These are phyloP conservation scores for Glaucidium brasilianum DNA, from an alignment of 2,113 vertebrate species.

Conservation along the genomic window DNA sequence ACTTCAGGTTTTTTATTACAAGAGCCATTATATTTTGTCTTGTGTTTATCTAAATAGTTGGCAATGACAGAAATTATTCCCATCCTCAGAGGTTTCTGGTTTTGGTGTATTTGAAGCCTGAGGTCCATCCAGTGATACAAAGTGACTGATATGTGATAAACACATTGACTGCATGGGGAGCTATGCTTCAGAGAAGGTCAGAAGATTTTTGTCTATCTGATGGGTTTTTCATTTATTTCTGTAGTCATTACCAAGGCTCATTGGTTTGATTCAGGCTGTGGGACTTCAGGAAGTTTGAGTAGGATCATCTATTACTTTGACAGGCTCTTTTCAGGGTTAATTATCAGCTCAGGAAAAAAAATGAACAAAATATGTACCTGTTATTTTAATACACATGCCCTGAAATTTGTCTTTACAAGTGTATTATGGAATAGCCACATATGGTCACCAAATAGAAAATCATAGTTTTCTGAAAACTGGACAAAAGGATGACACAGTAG, in stretches of 20 bases:
- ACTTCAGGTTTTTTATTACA: neutral
- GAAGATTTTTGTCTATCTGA: neutral
- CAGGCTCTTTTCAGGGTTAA: neutral
- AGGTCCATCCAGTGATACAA: neutral
- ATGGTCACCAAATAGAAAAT: neutral
- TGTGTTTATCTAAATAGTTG: neutral
- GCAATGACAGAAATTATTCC: neutral
- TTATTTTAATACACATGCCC: neutral
- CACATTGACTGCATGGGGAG: neutral
- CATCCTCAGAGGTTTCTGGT: neutral
- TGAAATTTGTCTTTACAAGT: neutral
- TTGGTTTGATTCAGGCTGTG: neutral
- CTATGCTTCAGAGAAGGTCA: neutral
- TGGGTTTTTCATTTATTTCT: neutral
- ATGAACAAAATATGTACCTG: neutral
- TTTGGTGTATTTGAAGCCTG: neutral
- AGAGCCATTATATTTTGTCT: neutral
- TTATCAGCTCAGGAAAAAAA: neutral
- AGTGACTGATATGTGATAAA: neutral
- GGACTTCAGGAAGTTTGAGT: neutral
- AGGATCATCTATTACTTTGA: neutral
- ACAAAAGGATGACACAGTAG: neutral
- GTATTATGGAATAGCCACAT: neutral
- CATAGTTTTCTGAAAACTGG: neutral
- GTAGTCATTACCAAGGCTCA: neutral